Percentiles rank a stretch among this genome's conserved stretches.
Evolutionary conservation across 2,888 invertebrate species (phyloP).

Genomic region (Ectropis crepuscularia): DNA sequence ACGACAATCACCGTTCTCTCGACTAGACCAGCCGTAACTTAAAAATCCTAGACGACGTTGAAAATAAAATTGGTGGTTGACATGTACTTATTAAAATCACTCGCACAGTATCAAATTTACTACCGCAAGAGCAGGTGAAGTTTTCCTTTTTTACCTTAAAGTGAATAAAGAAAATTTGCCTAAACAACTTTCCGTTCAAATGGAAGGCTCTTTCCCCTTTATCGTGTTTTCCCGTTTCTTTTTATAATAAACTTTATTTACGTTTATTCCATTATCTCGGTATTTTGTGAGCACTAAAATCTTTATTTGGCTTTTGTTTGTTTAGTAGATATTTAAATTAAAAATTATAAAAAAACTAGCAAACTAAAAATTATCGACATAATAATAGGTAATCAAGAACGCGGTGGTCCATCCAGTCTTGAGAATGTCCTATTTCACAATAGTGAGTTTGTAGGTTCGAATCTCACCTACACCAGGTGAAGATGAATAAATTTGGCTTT

Average conservation of each 20-base stretch:
- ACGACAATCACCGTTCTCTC: too few relatives aligned
- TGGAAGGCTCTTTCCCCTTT: conserved; percentile 59
- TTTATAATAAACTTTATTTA: conserved; percentile 58
- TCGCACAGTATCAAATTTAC: conserved; percentile 51
- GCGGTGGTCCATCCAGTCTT: too few relatives aligned
- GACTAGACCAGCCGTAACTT: too few relatives aligned
- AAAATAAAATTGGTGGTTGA: too few relatives aligned
- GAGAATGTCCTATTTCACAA: too few relatives aligned
- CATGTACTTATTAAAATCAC: conserved; percentile 10
- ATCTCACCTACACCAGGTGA: too few relatives aligned
- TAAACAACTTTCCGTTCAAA: conserved; percentile 65
- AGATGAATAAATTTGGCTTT: too few relatives aligned
- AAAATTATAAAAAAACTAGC: not conserved
- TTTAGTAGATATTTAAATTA: not conserved
- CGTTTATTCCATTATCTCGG: conserved; percentile 55
- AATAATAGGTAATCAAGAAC: too few relatives aligned
- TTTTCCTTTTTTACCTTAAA: conserved; percentile 58
- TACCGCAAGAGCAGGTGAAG: conserved; percentile 51
- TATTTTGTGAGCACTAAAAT: conserved; percentile 47
- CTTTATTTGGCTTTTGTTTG: conserved; percentile 33
- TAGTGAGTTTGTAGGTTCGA: too few relatives aligned
- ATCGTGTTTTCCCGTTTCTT: conserved; percentile 59
- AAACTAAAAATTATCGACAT: too few relatives aligned
- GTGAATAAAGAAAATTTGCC: conserved; percentile 64
- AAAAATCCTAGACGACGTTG: too few relatives aligned